Evolutionary conservation across 1,140 invertebrate genomes (phyloP), one percentile per base, ranked within the genome.

Genomic region (Antheraea pernyi): DNA sequence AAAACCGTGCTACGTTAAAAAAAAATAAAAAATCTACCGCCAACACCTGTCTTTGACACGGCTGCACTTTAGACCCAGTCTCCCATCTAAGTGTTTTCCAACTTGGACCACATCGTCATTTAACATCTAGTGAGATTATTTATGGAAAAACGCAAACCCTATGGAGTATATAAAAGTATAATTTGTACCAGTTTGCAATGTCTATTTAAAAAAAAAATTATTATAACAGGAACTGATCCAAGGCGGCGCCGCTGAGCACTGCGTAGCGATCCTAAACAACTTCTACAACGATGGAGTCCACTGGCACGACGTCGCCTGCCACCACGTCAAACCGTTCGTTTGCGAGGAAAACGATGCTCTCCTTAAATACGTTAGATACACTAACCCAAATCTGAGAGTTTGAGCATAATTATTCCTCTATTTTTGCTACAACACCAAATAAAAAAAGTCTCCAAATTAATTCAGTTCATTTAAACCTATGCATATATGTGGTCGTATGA

Each of bases 271-370:
- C 59, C 88, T 97, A 37, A 97, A 97, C 86, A 95, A 97, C 79
- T 97, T 97, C 92, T 97, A 97, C 93, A 96, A 97, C 66, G 97
- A 97, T 79, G 96, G 96, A 22, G 95, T 97, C 53, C 96, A 97
- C 82, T 97, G 96, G 96, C 97, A 97, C 81, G 97, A 97, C 79
- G 96, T 97, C 19, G 96, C 96, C 73, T 97, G 97, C 81, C 96
- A 97, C 81, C 96, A 97, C 83, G 95, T 95, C 80, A 97, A 97
- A 88, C 95, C 96, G 3, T 96, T 96, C 89, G 95, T 97, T 18
- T 97, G 97, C 82, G 97, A 97, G 86, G 96, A 97, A 77, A 97
- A 96, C 82, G 95, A 96, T 69, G 94, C 95, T 19, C 94, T 97
- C 7, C 85, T 97, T 19, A 96, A 96, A 93, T 97, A 97, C 86